These are phyloP conservation scores for Corythornis madagascariensis DNA, from an alignment of 2,113 vertebrate genomes.

Conservation along the genomic window DNA sequence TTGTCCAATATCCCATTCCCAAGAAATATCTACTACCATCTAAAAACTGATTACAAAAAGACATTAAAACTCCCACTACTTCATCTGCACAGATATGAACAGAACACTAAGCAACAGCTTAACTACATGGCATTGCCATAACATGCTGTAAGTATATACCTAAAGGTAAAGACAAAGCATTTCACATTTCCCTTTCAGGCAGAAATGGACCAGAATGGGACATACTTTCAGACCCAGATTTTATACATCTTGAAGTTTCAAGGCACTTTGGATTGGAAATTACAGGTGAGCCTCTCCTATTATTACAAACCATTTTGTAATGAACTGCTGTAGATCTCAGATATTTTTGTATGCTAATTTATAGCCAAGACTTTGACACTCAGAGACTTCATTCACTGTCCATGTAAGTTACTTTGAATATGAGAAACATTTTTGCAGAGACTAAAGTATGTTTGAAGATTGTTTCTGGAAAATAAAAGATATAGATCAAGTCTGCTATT, in stretches of 20 bases:
- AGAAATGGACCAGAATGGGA: background rate
- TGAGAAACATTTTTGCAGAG: background rate
- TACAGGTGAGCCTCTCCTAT: background rate
- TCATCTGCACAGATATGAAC: background rate
- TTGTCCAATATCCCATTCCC: background rate
- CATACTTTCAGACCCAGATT: background rate
- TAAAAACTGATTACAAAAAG: background rate
- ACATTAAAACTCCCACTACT: background rate
- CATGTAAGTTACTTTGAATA: background rate
- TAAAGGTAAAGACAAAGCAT: background rate
- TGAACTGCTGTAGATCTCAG: background rate
- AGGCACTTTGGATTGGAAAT: background rate
- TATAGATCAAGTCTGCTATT: background rate
- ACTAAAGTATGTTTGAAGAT: background rate
- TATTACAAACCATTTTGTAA: background rate
- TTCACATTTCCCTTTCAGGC: background rate
- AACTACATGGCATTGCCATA: background rate
- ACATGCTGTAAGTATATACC: background rate
- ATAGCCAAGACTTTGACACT: background rate
- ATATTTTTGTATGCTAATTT: background rate
- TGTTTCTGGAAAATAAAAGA: background rate
- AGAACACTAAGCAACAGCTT: background rate
- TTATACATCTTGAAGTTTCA: background rate
- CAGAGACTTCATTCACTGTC: background rate
- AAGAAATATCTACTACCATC: background rate